Evolutionary conservation across 2,797 vertebrate species (phyloP).

Genomic region (Oryzias sinensis): DNA sequence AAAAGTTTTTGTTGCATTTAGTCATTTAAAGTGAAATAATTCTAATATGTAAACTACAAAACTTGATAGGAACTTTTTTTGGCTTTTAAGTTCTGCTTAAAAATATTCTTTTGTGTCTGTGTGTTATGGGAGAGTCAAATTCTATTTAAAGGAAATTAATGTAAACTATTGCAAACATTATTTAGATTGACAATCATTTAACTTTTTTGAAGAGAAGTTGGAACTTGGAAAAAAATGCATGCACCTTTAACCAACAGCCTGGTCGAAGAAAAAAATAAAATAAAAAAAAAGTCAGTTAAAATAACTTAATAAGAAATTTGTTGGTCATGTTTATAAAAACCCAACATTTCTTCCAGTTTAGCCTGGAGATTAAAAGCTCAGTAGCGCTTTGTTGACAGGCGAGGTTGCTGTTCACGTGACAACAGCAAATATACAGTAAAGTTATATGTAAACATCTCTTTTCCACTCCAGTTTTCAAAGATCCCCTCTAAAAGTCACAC

Average conservation of each 20-base stretch:
- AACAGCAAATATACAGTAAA: constrained; percentile 44
- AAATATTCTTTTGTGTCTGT: neutral
- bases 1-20: no score
- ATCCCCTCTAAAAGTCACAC: constrained; percentile 20
- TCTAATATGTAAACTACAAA: no score
- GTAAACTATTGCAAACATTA: no score
- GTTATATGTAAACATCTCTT: constrained; percentile 67
- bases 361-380: constrained; percentile 17
- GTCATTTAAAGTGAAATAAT: no score
- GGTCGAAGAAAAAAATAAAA: no score
- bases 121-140: neutral
- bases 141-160: neutral
- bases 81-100: neutral
- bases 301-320: constrained; percentile 21
- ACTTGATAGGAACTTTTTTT: no score
- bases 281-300: no score
- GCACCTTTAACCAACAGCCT: no score
- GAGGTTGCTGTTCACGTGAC: constrained; percentile 7
- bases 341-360: constrained; percentile 13
- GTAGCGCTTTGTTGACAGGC: no score
- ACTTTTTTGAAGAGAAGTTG: no score
- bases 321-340: neutral
- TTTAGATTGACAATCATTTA: no score
- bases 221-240: no score
- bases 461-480: constrained; percentile 53